These are phyloP conservation scores for Beris chalybata DNA, from an alignment of 2,888 invertebrate genomes.

Conservation along the genomic window DNA sequence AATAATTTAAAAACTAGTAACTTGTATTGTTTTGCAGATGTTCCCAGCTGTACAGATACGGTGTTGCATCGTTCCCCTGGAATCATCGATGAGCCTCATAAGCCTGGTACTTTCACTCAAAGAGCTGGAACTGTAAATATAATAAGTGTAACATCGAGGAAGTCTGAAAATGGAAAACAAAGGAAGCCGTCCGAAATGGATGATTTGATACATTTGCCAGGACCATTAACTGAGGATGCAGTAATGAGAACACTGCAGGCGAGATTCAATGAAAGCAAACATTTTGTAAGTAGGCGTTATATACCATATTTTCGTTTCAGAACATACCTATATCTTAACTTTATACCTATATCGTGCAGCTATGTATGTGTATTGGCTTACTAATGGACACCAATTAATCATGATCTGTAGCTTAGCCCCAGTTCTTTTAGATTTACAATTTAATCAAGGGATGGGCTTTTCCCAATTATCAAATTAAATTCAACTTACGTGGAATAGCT, in stretches of 20 bases:
- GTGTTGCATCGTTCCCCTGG: conserved; percentile 42
- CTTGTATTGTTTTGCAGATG: conserved; percentile 11
- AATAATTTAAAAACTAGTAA: no score
- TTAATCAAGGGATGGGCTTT: no score
- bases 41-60: conserved; percentile 38
- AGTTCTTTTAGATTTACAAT: no score
- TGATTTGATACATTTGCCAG: conserved; percentile 89
- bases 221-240: conserved; percentile 92
- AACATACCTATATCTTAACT: no score
- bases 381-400: no score
- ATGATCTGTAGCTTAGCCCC: no score
- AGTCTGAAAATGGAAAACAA: conserved; percentile 37
- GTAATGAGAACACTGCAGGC: conserved; percentile 89
- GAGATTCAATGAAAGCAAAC: conserved; percentile 81
- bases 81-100: conserved; percentile 34
- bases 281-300: conserved; percentile 71
- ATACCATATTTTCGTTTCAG: not conserved
- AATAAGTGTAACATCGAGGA: conserved; percentile 40
- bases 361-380: no score
- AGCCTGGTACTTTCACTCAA: conserved; percentile 32
- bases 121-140: conserved; percentile 34
- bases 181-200: conserved; percentile 63
- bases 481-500: no score
- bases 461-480: no score
- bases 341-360: no score